phyloP scores from a whole-genome alignment of 2,888 invertebrate species.

The Linnaemya vulpina region DNA sequence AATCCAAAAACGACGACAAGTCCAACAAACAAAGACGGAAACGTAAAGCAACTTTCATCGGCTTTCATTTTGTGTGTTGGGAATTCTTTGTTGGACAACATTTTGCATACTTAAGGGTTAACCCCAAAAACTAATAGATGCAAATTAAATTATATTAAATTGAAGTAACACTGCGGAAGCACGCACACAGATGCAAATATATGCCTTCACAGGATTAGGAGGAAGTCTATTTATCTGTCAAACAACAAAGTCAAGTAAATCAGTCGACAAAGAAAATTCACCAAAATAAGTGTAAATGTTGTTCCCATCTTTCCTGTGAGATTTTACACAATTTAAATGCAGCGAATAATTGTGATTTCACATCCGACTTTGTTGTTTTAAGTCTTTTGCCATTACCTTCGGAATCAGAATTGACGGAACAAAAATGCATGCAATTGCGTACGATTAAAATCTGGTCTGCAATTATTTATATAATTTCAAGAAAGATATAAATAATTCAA shows the following conservation, averaged over 20 bases:
- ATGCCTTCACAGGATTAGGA: neutral
- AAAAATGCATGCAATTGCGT: no score
- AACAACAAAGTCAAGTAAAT: neutral
- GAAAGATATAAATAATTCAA: no score
- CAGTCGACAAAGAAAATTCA: neutral
- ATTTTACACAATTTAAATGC: no score
- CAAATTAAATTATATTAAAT: neutral
- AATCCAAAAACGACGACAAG: conserved; percentile 8
- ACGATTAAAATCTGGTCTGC: no score
- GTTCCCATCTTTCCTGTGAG: no score
- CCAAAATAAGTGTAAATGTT: neutral
- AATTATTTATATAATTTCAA: no score
- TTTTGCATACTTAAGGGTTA: neutral
- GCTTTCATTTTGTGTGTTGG: neutral
- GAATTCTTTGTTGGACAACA: neutral
- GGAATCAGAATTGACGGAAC: no score
- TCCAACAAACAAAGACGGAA: neutral
- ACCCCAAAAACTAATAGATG: neutral
- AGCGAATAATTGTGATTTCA: no score
- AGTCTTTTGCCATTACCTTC: no score
- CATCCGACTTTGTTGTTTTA: no score
- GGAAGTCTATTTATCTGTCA: neutral
- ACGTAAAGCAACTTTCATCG: neutral
- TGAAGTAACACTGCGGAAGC: neutral
- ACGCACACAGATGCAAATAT: neutral